Percentiles rank a stretch among this genome's conserved stretches.
Evolutionary conservation across 2,113 vertebrate species (phyloP).

Genomic region (Toxotes jaculatrix): DNA sequence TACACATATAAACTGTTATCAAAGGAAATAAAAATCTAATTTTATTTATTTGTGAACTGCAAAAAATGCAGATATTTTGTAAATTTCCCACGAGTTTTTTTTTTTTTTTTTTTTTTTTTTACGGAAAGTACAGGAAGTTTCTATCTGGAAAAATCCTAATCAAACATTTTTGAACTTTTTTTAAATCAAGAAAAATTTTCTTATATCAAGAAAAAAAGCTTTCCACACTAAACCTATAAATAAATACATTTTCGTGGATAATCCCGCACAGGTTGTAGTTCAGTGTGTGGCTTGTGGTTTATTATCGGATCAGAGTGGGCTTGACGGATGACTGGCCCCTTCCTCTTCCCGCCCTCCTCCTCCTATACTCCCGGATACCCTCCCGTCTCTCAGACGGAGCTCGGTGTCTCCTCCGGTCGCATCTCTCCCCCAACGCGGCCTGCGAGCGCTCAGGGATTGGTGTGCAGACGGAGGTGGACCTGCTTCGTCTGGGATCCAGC

Average conservation of each 20-base stretch:
- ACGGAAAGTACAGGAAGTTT: background rate
- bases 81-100: no score
- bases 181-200: background rate
- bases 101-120: no score
- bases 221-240: background rate
- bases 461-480: background rate
- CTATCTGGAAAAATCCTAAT: background rate
- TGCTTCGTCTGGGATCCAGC: no score
- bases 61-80: no score
- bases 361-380: background rate
- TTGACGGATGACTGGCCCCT: conserved; percentile 19
- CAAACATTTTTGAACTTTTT: background rate
- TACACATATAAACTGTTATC: no score
- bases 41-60: no score
- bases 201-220: background rate
- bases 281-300: background rate
- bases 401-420: conserved; percentile 13
- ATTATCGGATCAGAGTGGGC: conserved; percentile 6
- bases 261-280: background rate
- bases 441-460: background rate
- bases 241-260: background rate
- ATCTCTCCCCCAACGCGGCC: background rate
- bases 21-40: no score
- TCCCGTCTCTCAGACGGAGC: conserved; percentile 18
- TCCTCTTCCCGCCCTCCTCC: conserved; percentile 2